Conservation (phyloP, 2,888 invertebrate genomes). For the Stenichneumon culpator region DNA sequence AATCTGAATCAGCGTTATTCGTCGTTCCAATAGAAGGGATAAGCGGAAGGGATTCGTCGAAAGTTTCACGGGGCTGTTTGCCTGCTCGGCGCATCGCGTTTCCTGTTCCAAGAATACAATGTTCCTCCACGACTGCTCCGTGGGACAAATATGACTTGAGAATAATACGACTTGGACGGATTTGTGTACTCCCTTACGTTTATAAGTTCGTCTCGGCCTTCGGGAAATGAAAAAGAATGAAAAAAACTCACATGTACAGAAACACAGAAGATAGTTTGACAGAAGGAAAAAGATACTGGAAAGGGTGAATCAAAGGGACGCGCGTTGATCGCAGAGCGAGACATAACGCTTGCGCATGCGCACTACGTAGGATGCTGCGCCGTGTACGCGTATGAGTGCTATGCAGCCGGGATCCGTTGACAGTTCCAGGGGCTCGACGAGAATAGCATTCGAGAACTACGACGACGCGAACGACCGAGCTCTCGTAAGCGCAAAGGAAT, state of each 20-base stretch:
- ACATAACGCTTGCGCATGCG: neutral
- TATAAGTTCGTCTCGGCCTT: neutral
- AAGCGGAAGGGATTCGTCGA: slow-evolving; percentile 8
- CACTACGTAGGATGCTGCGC: neutral
- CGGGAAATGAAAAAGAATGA: neutral
- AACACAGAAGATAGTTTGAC: neutral
- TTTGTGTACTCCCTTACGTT: slow-evolving; percentile 8
- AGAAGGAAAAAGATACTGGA: slow-evolving; percentile 10
- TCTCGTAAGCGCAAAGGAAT: neutral
- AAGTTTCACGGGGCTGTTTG: slow-evolving; percentile 3
- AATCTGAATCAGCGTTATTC: slow-evolving; percentile 1
- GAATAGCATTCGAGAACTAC: slow-evolving; percentile 52
- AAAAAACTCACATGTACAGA: neutral
- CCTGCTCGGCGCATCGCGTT: slow-evolving; percentile 13
- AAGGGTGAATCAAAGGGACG: slow-evolving; percentile 7
- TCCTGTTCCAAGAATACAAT: slow-evolving; percentile 49
- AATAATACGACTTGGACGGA: slow-evolving; percentile 1
- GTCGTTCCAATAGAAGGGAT: neutral
- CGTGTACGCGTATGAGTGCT: slow-evolving; percentile 21
- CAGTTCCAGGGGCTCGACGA: slow-evolving; percentile 61
- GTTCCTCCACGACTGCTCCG: neutral
- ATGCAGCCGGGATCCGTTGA: slow-evolving; percentile 58
- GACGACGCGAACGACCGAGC: slow-evolving; percentile 2
- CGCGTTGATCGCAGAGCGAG: slow-evolving; percentile 12
- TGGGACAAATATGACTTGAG: slow-evolving; percentile 32